A percentile compares a stretch with the other conserved stretches of the same genome.
These are phyloP conservation scores for Campoplex nolae DNA, from an alignment of 2,888 invertebrate species.

Conservation along the genomic window DNA sequence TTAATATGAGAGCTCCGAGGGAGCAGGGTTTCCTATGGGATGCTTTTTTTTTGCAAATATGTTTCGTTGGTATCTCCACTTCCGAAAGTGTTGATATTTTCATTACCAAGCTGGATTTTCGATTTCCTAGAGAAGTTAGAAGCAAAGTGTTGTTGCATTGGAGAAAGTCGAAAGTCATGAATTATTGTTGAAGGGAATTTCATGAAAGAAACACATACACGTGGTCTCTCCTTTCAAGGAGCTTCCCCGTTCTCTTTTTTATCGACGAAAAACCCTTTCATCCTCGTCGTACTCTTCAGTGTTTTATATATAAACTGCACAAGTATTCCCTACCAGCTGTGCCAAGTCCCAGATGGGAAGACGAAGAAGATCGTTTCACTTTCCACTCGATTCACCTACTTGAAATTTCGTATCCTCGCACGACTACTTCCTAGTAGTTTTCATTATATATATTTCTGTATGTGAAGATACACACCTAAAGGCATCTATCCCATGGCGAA, in stretches of 20 bases:
- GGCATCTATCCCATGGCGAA: constrained; percentile 19
- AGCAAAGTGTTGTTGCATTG: not conserved
- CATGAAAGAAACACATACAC: not conserved
- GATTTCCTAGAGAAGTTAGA: not conserved
- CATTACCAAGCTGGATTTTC: not conserved
- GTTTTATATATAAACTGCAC: constrained; percentile 45
- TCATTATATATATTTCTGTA: not conserved
- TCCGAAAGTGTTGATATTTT: not conserved
- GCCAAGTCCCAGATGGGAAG: constrained; percentile 52
- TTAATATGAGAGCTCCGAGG: constrained; percentile 34
- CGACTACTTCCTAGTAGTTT: constrained; percentile 50
- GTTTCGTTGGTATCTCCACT: not conserved
- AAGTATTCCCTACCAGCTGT: constrained; percentile 49
- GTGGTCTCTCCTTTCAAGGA: not conserved
- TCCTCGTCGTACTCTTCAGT: constrained; percentile 23
- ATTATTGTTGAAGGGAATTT: not conserved
- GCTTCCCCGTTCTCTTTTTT: not conserved
- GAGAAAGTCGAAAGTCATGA: not conserved
- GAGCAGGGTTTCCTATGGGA: not conserved
- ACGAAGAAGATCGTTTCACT: constrained; percentile 61
- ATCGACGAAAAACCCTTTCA: constrained; percentile 32
- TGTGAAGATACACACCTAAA: not conserved
- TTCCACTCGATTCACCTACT: constrained; percentile 57
- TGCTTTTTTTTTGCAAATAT: constrained; percentile 3
- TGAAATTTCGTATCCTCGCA: constrained; percentile 54